A percentile compares a stretch with the other conserved stretches of the same genome.
phyloP scores from a whole-genome alignment of 2,113 vertebrate species.

The Phrynosoma platyrhinos region DNA sequence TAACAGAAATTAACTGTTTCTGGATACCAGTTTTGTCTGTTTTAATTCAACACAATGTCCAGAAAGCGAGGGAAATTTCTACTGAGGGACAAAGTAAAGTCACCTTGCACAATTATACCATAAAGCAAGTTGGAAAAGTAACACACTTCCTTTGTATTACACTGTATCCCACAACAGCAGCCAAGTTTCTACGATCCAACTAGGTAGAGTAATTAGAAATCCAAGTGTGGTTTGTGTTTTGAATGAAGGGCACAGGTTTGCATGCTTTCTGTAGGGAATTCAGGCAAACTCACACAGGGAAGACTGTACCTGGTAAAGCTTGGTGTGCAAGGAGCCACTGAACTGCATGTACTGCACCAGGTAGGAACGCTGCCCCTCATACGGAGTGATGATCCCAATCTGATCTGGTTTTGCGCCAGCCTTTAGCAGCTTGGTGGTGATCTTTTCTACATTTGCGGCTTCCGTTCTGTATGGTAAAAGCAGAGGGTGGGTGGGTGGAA shows the following conservation, averaged over 20 bases:
- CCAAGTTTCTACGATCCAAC: no score
- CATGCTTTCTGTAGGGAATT: background rate
- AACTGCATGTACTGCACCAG: slow-evolving; percentile 99
- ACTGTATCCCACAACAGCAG: no score
- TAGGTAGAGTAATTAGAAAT: background rate
- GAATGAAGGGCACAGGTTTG: background rate
- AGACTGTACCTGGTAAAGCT: slow-evolving; percentile 92
- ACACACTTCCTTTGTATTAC: background rate
- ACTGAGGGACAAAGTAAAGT: no score
- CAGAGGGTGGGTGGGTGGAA: background rate
- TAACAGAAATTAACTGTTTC: no score
- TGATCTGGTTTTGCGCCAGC: slow-evolving; percentile 97
- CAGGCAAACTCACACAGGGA: no score
- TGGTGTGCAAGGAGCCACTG: slow-evolving; percentile 98
- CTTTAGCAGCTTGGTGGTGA: slow-evolving; percentile 95
- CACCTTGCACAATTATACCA: no score
- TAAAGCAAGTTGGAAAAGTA: no score
- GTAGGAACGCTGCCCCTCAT: slow-evolving; percentile 96
- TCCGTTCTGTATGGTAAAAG: slow-evolving; percentile 84
- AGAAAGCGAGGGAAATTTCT: no score
- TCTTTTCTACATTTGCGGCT: slow-evolving; percentile 98
- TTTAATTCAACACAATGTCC: no score
- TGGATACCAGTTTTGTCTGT: no score
- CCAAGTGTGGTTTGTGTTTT: background rate
- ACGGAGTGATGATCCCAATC: slow-evolving; percentile 98